Evolutionary conservation across 2,888 invertebrate genomes (phyloP).

Genomic region (Onthophagus sagittarius): DNA sequence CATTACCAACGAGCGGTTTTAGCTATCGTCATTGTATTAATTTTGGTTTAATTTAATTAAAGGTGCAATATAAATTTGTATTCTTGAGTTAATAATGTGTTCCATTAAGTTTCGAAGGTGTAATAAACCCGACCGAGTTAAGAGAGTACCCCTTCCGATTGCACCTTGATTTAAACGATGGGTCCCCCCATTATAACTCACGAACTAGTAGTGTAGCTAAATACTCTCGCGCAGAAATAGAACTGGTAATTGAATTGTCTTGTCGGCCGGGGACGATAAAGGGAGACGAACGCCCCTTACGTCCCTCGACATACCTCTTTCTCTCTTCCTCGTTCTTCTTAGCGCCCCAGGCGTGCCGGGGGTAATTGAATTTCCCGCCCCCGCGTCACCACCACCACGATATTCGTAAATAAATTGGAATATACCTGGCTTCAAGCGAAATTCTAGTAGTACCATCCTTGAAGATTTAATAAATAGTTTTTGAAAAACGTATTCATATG

Average conservation of each 20-base stretch:
- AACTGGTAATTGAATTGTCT: conserved; percentile 51
- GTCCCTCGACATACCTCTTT: conserved; percentile 20
- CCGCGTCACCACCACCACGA: neutral
- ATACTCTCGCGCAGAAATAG: conserved; percentile 44
- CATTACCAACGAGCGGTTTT: too few relatives aligned
- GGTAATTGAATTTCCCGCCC: neutral
- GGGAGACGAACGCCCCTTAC: conserved; percentile 40
- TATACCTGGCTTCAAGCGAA: neutral
- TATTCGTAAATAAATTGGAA: neutral
- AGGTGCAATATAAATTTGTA: neutral
- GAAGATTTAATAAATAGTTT: neutral
- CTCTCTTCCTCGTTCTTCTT: neutral
- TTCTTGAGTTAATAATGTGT: neutral
- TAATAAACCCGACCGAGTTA: conserved; percentile 34
- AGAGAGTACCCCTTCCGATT: conserved; percentile 40
- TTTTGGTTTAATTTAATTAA: neutral
- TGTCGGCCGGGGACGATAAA: conserved; percentile 37
- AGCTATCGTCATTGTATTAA: neutral
- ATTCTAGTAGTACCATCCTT: neutral
- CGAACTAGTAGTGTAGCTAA: conserved; percentile 34
- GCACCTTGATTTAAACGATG: conserved; percentile 44
- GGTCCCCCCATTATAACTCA: conserved; percentile 41
- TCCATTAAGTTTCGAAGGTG: conserved; percentile 27
- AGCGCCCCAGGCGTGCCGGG: neutral
- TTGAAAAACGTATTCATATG: neutral